Evolutionary conservation across 2,888 invertebrate species (phyloP), one percentile per base, ranked within the genome.

Genomic region (Lycia hirtaria): DNA sequence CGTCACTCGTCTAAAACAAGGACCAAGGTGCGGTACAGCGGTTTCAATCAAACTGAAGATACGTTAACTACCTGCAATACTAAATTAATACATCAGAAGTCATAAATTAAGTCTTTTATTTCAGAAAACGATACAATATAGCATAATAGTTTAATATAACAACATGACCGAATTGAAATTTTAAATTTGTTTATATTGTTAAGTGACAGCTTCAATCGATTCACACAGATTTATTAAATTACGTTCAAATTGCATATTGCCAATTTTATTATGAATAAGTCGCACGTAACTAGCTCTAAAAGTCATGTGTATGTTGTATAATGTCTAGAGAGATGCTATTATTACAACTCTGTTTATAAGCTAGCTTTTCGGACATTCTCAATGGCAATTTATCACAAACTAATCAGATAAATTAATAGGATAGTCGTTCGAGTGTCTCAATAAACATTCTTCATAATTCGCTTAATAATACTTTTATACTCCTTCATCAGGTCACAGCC

Each of bases 91-190:
- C 48, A 48, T 64, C 59, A 40, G 28, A 4, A 49, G 32, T 83
- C 81, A 82, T 88, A 88, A 89, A 87, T 89, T 88, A 88, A 88
- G 88, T 89, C 83, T 86, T 90, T 90, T 89, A 88, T 88, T 88
- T 85, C 83, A 85, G 84, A 89, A 88, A 90, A 90, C 86, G 85
- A 89, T 89, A 90, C 86, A 88, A 88, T 88, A 88, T 87, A 88
- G 90, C 90, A 80, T 88, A 87, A 84, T 84, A 86, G 81, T 87
- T 83, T 78, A 85, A 81, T 83, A 80, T 87, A 86, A 88, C 82
- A 90, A 89, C 85, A 87, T 85, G 86, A 87, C 84, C 83, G 80
- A 82, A 83, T 80, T 76, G 80, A 83, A 83, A 81, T 76, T 76
- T 72, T 61, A 70, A 73, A 70, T 71, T 65, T 44, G 17, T 30